Evolutionary conservation across 2,888 invertebrate species (phyloP), one percentile per base, ranked within the genome.

Genomic region (Lycaena phlaeas): DNA sequence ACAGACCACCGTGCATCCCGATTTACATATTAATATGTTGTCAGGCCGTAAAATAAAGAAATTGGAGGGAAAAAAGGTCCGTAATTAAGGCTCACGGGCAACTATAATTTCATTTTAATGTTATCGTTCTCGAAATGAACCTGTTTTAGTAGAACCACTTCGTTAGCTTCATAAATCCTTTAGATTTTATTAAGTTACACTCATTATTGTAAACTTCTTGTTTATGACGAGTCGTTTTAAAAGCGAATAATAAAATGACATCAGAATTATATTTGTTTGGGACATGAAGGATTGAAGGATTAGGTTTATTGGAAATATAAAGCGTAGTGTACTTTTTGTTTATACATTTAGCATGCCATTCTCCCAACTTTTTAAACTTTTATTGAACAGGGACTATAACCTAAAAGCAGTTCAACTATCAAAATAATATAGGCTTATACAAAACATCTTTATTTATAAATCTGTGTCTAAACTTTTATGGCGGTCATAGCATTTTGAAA

Each of bases 11-110:
- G 65, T 61, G 69, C 65, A 55, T 56, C 61, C 57, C 65, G 67
- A 84, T 84, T 82, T 70, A 74, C 82, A 84, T 82, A 77, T 77
- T 76, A 81, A 81, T 81, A 73, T 72, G 77, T 74, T 79, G 73
- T 71, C 65, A 67, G 64, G 64, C 72, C 68, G 74, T 81, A 73
- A 81, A 81, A 81, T 81, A 76, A 81, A 82, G 79, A 79, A 79
- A 81, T 81, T 72, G 73, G 68, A 70, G 61, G 68, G 57, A 56
- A 54, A 60, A 57, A 72, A 69, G 65, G 53, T 48, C 44, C 52
- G 63, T 74, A 76, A 77, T 78, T 75, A 77, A 79, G 68, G 50
- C 59, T 66, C 54, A 57, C 60, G 61, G 60, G 68, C 64, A 64
- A 62, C 65, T 62, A 66, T 76, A 70, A 72, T 71, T 73, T 71